Evolutionary conservation across 2,797 vertebrate species (phyloP).

Genomic region (Pangasius krempfi): DNA sequence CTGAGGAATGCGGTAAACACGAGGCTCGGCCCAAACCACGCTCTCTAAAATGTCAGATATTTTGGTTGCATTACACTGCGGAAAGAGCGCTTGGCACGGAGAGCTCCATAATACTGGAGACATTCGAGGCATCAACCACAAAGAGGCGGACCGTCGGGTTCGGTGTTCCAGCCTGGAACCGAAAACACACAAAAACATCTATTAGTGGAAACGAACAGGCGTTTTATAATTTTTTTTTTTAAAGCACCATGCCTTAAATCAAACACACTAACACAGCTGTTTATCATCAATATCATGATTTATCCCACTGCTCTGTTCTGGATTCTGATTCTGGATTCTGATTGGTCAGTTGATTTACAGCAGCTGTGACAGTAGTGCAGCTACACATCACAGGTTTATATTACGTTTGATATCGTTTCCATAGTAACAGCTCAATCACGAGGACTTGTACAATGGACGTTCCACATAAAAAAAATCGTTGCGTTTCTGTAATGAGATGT

Average conservation of each 20-base stretch:
- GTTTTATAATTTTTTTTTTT: background rate
- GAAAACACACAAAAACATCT: background rate
- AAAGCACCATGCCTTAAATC: background rate
- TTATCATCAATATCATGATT: background rate
- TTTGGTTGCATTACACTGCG: constrained; percentile 72
- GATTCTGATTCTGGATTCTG: background rate
- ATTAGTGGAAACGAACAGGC: background rate
- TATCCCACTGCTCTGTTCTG: no score
- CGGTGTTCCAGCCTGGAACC: constrained; percentile 45
- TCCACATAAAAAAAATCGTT: background rate
- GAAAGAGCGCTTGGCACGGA: constrained; percentile 75
- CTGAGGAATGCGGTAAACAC: background rate
- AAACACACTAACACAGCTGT: background rate
- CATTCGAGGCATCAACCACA: constrained; percentile 75
- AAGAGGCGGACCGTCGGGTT: constrained; percentile 88
- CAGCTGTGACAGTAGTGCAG: background rate
- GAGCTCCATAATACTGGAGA: constrained; percentile 70
- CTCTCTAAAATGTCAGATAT: background rate
- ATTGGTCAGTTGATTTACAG: background rate
- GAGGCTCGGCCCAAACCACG: background rate
- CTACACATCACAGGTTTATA: background rate
- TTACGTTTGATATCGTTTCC: background rate
- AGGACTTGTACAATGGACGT: background rate
- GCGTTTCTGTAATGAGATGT: background rate
- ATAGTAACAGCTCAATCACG: background rate